Percentiles rank a stretch among this genome's conserved stretches.
phyloP scores from a whole-genome alignment of 2,797 vertebrate genomes.

The Rhabdomys pumilio region DNA sequence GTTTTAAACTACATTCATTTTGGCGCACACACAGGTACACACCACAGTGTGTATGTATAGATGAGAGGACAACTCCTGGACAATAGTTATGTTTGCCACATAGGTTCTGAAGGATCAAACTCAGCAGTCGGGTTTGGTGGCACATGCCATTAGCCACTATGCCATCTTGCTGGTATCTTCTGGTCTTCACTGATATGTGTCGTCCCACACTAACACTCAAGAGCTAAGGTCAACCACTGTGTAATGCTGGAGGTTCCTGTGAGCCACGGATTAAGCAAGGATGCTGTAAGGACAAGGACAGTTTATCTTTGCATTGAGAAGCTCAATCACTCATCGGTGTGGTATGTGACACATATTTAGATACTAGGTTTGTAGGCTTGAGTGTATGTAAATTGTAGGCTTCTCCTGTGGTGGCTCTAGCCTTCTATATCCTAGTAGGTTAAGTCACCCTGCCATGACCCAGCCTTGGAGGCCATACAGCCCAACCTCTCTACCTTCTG shows the following conservation, averaged over 20 bases:
- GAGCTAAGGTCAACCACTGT: background rate
- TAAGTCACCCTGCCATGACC: background rate
- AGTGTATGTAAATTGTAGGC: fast-evolving
- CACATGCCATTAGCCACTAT: background rate
- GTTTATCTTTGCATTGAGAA: background rate
- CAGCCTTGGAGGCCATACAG: background rate
- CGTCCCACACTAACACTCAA: background rate
- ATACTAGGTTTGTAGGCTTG: background rate
- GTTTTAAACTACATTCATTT: background rate
- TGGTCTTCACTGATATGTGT: background rate
- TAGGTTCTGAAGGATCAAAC: background rate
- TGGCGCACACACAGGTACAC: background rate
- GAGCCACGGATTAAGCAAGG: background rate
- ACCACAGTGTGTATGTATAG: background rate
- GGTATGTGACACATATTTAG: background rate
- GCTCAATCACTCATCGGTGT: background rate
- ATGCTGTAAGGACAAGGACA: too few species aligned
- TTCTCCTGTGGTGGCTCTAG: background rate
- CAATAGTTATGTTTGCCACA: too few species aligned
- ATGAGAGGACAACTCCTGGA: background rate
- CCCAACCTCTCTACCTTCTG: background rate
- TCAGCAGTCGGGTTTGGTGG: background rate
- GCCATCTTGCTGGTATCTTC: background rate
- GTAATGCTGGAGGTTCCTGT: background rate
- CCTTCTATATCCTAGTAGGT: background rate